Evolutionary conservation across 2,888 invertebrate species (phyloP).

Genomic region (Hylaea fasciaria): DNA sequence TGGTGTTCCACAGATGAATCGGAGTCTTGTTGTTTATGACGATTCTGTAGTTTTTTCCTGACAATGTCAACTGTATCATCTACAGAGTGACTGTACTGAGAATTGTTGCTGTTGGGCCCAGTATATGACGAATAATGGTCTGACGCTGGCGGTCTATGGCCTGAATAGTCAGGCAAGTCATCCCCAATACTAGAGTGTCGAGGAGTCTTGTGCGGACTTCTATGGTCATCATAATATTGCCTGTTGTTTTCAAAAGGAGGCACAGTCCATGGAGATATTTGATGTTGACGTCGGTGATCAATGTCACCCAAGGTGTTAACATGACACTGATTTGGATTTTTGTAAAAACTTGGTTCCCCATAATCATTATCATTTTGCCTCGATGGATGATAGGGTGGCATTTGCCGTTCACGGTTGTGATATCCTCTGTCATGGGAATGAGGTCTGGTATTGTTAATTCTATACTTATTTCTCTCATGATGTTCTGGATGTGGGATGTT

Average conservation of each 20-base stretch:
- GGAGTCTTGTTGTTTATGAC: constrained; percentile 56
- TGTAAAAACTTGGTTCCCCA: constrained; percentile 46
- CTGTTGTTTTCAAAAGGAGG: constrained; percentile 47
- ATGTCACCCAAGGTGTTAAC: constrained; percentile 73
- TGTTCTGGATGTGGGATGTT: constrained; percentile 48
- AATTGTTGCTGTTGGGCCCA: constrained; percentile 67
- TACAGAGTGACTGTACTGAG: constrained; percentile 71
- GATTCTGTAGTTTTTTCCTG: constrained; percentile 66
- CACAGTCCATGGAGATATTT: constrained; percentile 55
- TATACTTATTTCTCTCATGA: constrained; percentile 59
- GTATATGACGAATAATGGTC: constrained; percentile 73
- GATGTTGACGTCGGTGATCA: constrained; percentile 59
- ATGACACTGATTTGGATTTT: constrained; percentile 45
- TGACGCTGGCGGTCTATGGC: constrained; percentile 77
- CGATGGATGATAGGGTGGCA: constrained; percentile 47
- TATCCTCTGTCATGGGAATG: constrained; percentile 54
- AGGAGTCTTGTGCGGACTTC: constrained; percentile 50
- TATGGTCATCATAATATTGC: constrained; percentile 56
- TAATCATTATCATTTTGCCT: constrained; percentile 49
- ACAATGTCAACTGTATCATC: constrained; percentile 79
- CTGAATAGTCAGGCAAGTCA: constrained; percentile 58
- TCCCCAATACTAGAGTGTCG: constrained; percentile 53
- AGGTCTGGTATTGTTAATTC: constrained; percentile 48
- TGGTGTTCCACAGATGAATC: constrained; percentile 47
- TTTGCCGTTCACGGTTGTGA: constrained; percentile 46